Conservation (phyloP, 2,888 invertebrate species). For the Amphipyra berbera region DNA sequence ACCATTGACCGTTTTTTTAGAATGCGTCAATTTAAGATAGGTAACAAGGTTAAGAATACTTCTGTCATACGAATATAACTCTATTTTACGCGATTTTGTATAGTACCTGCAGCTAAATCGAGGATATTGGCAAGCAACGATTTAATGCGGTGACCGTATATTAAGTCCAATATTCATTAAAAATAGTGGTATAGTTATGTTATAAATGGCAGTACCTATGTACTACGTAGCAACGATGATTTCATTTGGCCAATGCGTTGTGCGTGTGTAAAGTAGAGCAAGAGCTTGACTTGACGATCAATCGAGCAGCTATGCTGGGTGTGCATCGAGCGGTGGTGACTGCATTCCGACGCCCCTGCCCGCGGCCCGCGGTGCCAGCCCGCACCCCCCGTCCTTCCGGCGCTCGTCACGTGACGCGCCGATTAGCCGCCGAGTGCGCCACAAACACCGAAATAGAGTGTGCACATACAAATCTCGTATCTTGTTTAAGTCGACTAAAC, state of each 20-base stretch:
- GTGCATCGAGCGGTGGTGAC: conserved; percentile 85
- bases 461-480: conserved; percentile 73
- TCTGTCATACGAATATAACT: too few relatives aligned
- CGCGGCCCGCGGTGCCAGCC: conserved; percentile 68
- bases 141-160: too few relatives aligned
- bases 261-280: conserved; percentile 59
- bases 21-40: too few relatives aligned
- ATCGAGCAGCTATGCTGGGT: conserved; percentile 77
- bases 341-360: conserved; percentile 84
- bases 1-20: too few relatives aligned
- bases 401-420: conserved; percentile 88
- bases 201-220: too few relatives aligned
- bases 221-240: conserved; percentile 22
- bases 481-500: conserved; percentile 64
- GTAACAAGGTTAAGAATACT: too few relatives aligned
- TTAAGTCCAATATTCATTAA: conserved; percentile 4
- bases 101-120: too few relatives aligned
- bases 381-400: conserved; percentile 87
- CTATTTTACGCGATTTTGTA: too few relatives aligned
- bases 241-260: conserved; percentile 36
- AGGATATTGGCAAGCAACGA: too few relatives aligned
- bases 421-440: conserved; percentile 88
- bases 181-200: neutral
- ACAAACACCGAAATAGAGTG: conserved; percentile 88
- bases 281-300: conserved; percentile 74